phyloP scores from a whole-genome alignment of 2,888 invertebrate species.

The Onthophagus sagittarius region DNA sequence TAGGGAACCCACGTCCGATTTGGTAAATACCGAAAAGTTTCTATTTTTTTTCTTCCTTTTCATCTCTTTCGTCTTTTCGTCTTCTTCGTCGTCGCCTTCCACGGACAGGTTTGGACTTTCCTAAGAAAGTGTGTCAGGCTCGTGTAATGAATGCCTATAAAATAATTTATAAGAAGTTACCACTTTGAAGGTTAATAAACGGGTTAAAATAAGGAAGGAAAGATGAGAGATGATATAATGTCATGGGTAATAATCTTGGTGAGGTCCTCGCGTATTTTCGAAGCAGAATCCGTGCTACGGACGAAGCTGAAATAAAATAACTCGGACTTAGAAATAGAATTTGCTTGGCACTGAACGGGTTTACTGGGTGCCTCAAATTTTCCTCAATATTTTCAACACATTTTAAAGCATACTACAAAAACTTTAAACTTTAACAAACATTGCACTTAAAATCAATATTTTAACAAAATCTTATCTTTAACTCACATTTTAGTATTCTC shows the following conservation, averaged over 20 bases:
- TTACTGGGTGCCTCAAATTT: conserved; percentile 9
- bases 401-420: background rate
- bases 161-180: too few relatives aligned
- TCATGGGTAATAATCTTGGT: background rate
- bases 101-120: conserved; percentile 34
- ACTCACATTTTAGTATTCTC: conserved; percentile 3
- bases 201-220: background rate
- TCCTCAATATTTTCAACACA: background rate
- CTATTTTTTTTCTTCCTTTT: conserved; percentile 7
- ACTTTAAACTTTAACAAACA: too few relatives aligned
- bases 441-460: too few relatives aligned
- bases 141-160: too few relatives aligned
- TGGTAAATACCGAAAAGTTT: background rate
- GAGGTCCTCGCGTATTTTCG: conserved; percentile 25
- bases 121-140: conserved; percentile 38
- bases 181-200: background rate
- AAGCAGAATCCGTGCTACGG: conserved; percentile 29
- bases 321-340: conserved; percentile 39
- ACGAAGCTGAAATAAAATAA: conserved; percentile 36
- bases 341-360: conserved; percentile 33
- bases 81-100: conserved; percentile 2
- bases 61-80: conserved; percentile 10
- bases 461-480: background rate
- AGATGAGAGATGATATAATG: background rate
- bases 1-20: conserved; percentile 18